These are phyloP conservation scores for Danio albolineatus DNA, from an alignment of 2,797 vertebrate genomes.

Conservation along the genomic window DNA sequence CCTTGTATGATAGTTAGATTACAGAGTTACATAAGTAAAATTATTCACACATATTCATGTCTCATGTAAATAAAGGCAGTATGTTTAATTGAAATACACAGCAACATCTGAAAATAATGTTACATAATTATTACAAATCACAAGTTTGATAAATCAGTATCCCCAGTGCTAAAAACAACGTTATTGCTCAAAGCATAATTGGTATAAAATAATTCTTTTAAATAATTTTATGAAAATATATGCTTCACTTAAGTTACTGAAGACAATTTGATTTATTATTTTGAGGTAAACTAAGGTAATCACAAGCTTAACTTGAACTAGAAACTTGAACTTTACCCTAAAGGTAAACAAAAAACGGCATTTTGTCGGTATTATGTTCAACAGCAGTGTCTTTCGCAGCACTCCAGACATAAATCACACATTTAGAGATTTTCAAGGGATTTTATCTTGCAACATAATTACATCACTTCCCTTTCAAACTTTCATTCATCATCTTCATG, in stretches of 20 bases:
- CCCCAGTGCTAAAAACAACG: not conserved
- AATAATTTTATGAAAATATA: not conserved
- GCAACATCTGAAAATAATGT: not conserved
- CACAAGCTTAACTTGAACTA: not conserved
- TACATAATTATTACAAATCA: not conserved
- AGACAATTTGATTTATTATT: not conserved
- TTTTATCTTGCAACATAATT: not conserved
- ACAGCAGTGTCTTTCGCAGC: not conserved
- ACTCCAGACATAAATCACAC: not conserved
- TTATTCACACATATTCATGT: not conserved
- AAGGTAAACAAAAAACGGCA: not conserved
- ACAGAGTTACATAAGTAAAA: not conserved
- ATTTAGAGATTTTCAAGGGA: not conserved
- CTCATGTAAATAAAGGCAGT: not conserved
- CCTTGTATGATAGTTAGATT: too few relatives aligned
- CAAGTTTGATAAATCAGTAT: too few relatives aligned
- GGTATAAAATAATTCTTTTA: not conserved
- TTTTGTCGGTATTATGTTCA: not conserved
- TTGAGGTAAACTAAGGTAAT: not conserved
- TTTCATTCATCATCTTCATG: too few relatives aligned
- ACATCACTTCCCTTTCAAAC: not conserved
- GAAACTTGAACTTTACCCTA: too few relatives aligned
- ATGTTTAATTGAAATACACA: not conserved
- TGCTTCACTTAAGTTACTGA: not conserved
- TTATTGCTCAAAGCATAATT: not conserved